These are phyloP conservation scores for Maconellicoccus hirsutus DNA, from an alignment of 1,140 invertebrate species.

Conservation along the genomic window DNA sequence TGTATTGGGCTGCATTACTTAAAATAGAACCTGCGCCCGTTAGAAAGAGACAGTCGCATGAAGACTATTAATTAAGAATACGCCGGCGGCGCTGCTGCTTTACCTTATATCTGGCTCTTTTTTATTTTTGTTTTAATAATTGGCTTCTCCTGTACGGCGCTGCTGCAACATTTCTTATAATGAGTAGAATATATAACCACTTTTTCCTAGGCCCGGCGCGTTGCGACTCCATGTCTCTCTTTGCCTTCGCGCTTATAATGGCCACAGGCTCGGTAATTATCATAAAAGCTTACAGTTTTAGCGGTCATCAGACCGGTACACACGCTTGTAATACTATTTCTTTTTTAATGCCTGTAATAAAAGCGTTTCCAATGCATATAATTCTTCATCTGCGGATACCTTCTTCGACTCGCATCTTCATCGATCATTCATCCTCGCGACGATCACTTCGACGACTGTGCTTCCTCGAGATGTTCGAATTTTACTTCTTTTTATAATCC, in stretches of 20 bases:
- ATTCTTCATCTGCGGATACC: not conserved
- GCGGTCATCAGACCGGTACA: not conserved
- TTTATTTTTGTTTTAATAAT: constrained; percentile 6
- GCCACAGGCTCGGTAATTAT: constrained; percentile 7
- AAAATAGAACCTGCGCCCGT: not conserved
- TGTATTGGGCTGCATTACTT: no score
- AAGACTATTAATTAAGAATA: not conserved
- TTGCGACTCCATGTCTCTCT: no score
- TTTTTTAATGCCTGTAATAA: constrained; percentile 6
- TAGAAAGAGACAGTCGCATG: not conserved
- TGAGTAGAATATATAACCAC: not conserved
- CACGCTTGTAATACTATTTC: not conserved
- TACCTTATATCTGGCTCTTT: not conserved
- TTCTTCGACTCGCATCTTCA: not conserved
- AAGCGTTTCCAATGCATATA: not conserved
- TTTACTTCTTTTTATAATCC: no score
- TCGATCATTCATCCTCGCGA: no score
- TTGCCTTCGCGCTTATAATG: not conserved
- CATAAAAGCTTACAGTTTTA: constrained; percentile 9
- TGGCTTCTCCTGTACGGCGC: not conserved
- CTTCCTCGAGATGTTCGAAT: no score
- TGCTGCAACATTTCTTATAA: constrained; percentile 1
- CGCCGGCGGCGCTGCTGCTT: not conserved
- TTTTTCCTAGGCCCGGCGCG: no score
- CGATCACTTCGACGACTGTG: no score